Evolutionary conservation across 2,888 invertebrate species (phyloP), one percentile per base, ranked within the genome.

Genomic region (Allophyes oxyacanthae): DNA sequence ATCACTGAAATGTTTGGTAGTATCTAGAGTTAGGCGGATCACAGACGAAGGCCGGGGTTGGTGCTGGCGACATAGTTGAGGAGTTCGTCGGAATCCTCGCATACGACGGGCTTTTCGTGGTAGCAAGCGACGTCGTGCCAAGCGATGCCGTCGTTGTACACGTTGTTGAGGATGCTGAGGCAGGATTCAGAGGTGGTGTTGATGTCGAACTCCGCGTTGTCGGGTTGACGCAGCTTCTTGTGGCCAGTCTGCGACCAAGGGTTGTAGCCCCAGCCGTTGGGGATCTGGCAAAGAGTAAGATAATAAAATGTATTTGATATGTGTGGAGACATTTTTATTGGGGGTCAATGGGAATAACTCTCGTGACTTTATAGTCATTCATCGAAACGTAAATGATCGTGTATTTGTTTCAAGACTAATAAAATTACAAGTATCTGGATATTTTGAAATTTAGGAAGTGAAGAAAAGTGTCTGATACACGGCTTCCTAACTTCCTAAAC

Each of bases 91-190:
- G 97, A 97, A 90, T 98, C 98, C 86, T 98, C 98, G 88, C 98
- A 98, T 75, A 98, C 96, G 86, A 98, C 96, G 1, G 98, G 98
- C 86, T 98, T 98, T 91, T 98, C 97, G 91, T 98, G 98, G 90
- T 98, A 98, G 90, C 98, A 98, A 69, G 98, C 98, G 50, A 98
- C 98, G 89, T 98, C 98, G 91, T 98, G 98, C 98, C 98, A 98
- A 72, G 97, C 97, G 86, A 98, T 97, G 70, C 98, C 98, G 84
- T 98, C 98, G 83, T 97, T 97, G 95, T 98, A 98, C 6, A 98
- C 98, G 89, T 98, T 98, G 95, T 98, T 98, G 67, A 98, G 95
- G 65, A 98, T 95, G 54, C 97, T 97, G 81, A 98, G 89, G 81
- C 98, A 98, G 33, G 98, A 98, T 88, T 98, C 98, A 66, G 95